A percentile compares a stretch with the other conserved stretches of the same genome.
These are phyloP conservation scores for Enteromius treurensis DNA, from an alignment of 2,797 vertebrate species.

Conservation along the genomic window DNA sequence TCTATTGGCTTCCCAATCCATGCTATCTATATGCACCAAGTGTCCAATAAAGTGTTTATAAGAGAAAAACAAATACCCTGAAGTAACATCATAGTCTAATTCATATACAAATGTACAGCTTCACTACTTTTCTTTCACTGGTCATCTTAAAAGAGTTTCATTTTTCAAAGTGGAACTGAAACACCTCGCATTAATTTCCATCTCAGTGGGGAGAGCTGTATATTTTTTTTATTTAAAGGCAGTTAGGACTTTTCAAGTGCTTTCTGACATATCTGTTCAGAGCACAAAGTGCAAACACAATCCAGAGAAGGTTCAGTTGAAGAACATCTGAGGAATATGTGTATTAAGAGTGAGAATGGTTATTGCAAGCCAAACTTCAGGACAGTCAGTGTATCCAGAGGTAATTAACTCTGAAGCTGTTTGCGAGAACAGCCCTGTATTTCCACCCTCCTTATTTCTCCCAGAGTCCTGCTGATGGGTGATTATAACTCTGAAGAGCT, in stretches of 20 bases:
- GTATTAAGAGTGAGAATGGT: constrained; percentile 32
- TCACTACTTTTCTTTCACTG: constrained; percentile 1
- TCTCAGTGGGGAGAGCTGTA: constrained; percentile 15
- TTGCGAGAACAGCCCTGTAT: constrained; percentile 50
- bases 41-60: neutral
- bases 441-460: constrained; percentile 53
- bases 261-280: constrained; percentile 19
- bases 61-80: neutral
- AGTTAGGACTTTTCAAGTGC: constrained; percentile 18
- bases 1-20: neutral
- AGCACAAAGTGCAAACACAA: constrained; percentile 32
- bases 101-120: neutral
- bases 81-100: neutral
- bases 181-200: constrained; percentile 42
- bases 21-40: neutral
- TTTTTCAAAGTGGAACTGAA: constrained; percentile 29
- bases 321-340: constrained; percentile 27
- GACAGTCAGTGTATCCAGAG: constrained; percentile 77
- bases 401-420: constrained; percentile 74
- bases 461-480: constrained; percentile 73
- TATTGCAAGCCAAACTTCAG: constrained; percentile 61
- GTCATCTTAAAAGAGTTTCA: constrained; percentile 29
- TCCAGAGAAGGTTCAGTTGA: constrained; percentile 42
- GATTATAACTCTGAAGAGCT: constrained; percentile 76
- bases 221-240: constrained; percentile 21